Evolutionary conservation across 2,888 invertebrate genomes (phyloP).

Genomic region (Oxyscelio sp.): DNA sequence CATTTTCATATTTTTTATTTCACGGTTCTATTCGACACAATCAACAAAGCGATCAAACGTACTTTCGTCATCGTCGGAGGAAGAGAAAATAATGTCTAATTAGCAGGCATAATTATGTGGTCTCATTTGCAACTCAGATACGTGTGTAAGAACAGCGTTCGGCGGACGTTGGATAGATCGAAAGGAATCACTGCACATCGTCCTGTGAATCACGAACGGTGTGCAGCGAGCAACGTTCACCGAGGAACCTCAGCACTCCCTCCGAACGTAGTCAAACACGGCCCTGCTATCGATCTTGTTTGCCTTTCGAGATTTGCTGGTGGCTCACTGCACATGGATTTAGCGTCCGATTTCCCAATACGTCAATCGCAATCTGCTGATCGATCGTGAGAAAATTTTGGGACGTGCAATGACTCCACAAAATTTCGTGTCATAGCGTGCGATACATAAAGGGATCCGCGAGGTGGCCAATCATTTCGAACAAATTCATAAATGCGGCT

Average conservation of each 20-base stretch:
- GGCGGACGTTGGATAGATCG: slow-evolving; percentile 44
- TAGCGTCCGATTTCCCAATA: slow-evolving; percentile 70
- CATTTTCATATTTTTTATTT: slow-evolving; percentile 41
- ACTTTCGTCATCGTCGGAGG: slow-evolving; percentile 63
- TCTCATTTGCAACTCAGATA: slow-evolving; percentile 66
- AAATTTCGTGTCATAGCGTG: slow-evolving; percentile 45
- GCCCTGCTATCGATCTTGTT: slow-evolving; percentile 76
- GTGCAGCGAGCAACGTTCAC: slow-evolving; percentile 57
- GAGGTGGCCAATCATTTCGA: slow-evolving; percentile 9
- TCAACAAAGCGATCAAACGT: slow-evolving; percentile 55
- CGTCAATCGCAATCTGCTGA: slow-evolving; percentile 74
- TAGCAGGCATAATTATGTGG: slow-evolving; percentile 65
- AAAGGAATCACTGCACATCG: slow-evolving; percentile 64
- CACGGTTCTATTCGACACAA: slow-evolving; percentile 45
- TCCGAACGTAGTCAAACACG: slow-evolving; percentile 61
- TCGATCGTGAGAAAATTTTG: slow-evolving; percentile 79
- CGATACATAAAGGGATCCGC: slow-evolving; percentile 20
- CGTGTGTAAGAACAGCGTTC: slow-evolving; percentile 53
- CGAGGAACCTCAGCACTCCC: slow-evolving; percentile 60
- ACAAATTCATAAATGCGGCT: slow-evolving; percentile 10
- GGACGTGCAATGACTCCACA: slow-evolving; percentile 45
- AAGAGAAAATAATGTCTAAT: slow-evolving; percentile 70
- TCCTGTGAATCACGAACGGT: slow-evolving; percentile 39
- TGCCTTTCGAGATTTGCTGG: slow-evolving; percentile 67
- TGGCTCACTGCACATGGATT: slow-evolving; percentile 49